Evolutionary conservation across 2,797 vertebrate genomes (phyloP), one percentile per base, ranked within the genome.

Genomic region (Sphenodon punctatus): DNA sequence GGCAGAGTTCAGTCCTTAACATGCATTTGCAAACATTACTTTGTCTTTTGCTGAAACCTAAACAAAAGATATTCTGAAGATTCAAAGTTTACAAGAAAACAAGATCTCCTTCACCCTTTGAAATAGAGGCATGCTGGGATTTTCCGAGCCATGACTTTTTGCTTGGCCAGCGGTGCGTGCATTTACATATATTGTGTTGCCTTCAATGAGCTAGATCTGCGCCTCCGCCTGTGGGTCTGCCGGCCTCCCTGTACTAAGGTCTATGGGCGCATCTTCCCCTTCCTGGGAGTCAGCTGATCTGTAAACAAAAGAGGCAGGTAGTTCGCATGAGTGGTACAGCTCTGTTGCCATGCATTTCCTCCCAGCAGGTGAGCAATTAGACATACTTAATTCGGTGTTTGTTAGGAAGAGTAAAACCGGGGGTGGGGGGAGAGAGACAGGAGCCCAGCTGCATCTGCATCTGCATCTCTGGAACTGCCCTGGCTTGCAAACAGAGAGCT

Each of bases 321-420:
- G 20, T 22, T 32, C n/a, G 4, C 11, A 22, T 17, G 34, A 36
- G 8, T 49, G 30, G n/a, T 49, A 14, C 51, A 27, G 27, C n/a
- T 27, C 46, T 25, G 15, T 7, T 20, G 9, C 38, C 36, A 4
- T 36, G 7, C 8, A 36, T 22, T 36, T 5, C 4, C 34, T 4
- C 4, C 0, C 1, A 46, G 39, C 5, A 15, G 55, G 1, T 0
- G 27, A 45, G 4, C 8, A 14, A 30, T 23, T 20, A n/a, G 1
- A 6, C 11, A 20, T 22, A 23, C 14, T 51, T n/a, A 36, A 49
- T 76, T 74, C 74, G 74, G 76, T 36, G 73, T 63, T 58, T 60
- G 32, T 70, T n/a, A 61, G n/a, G 34, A 63, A 51, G 58, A 49
- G 49, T 27, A 48, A 48, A 61, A 43, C 49, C 70, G 51, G 73